Evolutionary conservation across 2,797 vertebrate genomes (phyloP), one percentile per base, ranked within the genome.

Genomic region (Carapus acus): DNA sequence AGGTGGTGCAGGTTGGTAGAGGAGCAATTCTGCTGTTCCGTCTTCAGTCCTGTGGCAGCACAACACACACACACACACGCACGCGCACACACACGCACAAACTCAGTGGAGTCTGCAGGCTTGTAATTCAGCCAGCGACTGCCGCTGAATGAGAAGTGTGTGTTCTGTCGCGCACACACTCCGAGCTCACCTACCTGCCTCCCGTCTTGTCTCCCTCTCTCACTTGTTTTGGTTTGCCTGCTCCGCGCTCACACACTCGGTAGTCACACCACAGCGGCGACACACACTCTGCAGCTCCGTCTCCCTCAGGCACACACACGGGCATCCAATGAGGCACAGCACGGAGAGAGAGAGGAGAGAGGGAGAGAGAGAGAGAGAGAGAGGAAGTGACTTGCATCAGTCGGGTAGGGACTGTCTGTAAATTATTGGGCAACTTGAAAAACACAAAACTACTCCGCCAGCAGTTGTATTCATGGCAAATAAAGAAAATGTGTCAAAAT

Each of bases 371-470:
- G 67, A 62, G 60, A 68, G 45, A 72, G 20, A 11, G 37, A 29
- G 40, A 17, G 80, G 71, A 71, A 82, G 78, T 76, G 80, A 78
- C 71, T 85, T 77, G 77, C 82, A 83, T 80, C 80, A 80, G 67
- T 64, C 70, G 51, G 42, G 62, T 79, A 89, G 88, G 87, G 87
- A 83, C 75, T 65, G 82, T 85, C 76, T 85, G 49, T 82, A 87
- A 89, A 87, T 86, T 85, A 83, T 83, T 38, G 23, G 48, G 55
- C 69, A 64, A 62, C 45, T 69, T 69, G 43, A 70, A 78, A 85
- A 69, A 63, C 57, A 78, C 27, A 34, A 43, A 40, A 53, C n/a
- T 34, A 17, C n/a, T 16, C 31, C 8, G 15, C 6, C 9, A 5
- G 22, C 22, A 27, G 7, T 19, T 41, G 34, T 40, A 18, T 2